Percentiles rank a stretch among this genome's conserved stretches.
phyloP scores from a whole-genome alignment of 2,888 invertebrate genomes.

The Cerceris ruficornis region DNA sequence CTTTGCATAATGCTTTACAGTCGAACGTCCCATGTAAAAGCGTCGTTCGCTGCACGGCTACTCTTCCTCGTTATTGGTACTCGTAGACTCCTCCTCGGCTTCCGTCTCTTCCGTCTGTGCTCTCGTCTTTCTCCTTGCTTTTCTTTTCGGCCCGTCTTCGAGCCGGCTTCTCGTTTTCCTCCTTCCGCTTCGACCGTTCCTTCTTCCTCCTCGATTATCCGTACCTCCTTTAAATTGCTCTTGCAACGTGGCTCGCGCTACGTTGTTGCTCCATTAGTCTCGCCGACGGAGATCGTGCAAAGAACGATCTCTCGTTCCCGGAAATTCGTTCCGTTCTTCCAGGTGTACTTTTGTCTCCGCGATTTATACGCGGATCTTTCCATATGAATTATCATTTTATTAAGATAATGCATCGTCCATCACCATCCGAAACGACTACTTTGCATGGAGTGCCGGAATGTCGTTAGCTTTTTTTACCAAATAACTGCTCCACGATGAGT shows the following conservation, averaged over 20 bases:
- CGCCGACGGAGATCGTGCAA: constrained; percentile 31
- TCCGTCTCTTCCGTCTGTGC: constrained; percentile 10
- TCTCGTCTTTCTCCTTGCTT: constrained; percentile 9
- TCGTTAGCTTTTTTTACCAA: too few relatives aligned
- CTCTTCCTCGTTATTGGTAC: constrained; percentile 53
- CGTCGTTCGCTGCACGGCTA: constrained; percentile 22
- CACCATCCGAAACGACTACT: too few relatives aligned
- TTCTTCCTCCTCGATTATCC: constrained; percentile 28
- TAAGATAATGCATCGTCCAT: too few relatives aligned
- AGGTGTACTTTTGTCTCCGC: background rate
- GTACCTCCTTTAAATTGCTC: constrained; percentile 38
- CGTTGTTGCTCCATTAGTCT: constrained; percentile 51
- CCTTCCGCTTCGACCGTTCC: background rate
- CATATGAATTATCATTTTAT: too few relatives aligned
- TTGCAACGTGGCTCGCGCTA: constrained; percentile 33
- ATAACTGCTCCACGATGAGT: too few relatives aligned
- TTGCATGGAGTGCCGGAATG: too few relatives aligned
- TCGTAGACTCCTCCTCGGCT: constrained; percentile 13
- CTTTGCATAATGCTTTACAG: constrained; percentile 68
- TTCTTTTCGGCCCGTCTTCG: constrained; percentile 15
- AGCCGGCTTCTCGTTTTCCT: constrained; percentile 7
- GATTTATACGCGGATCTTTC: background rate
- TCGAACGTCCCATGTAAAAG: constrained; percentile 54
- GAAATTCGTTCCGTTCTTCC: constrained; percentile 13
- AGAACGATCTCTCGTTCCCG: constrained; percentile 39